phyloP scores from a whole-genome alignment of 2,888 invertebrate genomes.

The Empis stercorea region DNA sequence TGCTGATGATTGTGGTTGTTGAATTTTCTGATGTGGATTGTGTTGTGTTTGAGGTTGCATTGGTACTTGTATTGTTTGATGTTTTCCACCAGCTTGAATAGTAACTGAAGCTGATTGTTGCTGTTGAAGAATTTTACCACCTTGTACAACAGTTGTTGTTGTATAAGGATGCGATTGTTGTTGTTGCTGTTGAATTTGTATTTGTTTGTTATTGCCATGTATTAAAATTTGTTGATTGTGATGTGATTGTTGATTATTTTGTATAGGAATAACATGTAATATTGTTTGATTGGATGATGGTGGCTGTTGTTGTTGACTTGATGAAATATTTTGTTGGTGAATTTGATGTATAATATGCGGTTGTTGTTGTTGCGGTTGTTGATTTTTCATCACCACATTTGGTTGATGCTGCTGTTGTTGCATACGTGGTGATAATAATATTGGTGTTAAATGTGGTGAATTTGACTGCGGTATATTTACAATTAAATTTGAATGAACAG shows the following conservation, averaged over 20 bases:
- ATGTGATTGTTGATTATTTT: too few species aligned
- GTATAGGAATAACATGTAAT: too few species aligned
- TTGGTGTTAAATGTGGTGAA: conserved; percentile 21
- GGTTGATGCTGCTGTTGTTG: conserved; percentile 10
- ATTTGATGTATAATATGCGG: conserved; percentile 4
- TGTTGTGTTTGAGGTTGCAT: conserved; percentile 24
- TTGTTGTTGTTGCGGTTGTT: conserved; percentile 9
- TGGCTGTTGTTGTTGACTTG: neutral
- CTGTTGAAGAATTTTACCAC: conserved; percentile 10
- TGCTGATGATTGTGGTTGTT: conserved; percentile 29
- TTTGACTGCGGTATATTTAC: conserved; percentile 30
- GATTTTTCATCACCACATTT: conserved; percentile 1
- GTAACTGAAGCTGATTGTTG: conserved; percentile 3
- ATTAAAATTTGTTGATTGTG: neutral
- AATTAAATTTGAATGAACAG: conserved; percentile 16
- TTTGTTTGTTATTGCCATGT: conserved; percentile 8
- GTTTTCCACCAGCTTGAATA: conserved; percentile 21
- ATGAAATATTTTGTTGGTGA: neutral
- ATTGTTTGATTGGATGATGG: too few species aligned
- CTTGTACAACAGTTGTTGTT: conserved; percentile 5
- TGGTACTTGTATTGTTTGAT: conserved; percentile 37
- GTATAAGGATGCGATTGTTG: conserved; percentile 9
- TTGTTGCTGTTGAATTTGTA: conserved; percentile 8
- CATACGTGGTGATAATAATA: conserved; percentile 22
- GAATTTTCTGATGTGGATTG: conserved; percentile 29